Base-by-base conservation (phyloP, 2,113 vertebrate genomes). In the Rhinogobius similis region DNA sequence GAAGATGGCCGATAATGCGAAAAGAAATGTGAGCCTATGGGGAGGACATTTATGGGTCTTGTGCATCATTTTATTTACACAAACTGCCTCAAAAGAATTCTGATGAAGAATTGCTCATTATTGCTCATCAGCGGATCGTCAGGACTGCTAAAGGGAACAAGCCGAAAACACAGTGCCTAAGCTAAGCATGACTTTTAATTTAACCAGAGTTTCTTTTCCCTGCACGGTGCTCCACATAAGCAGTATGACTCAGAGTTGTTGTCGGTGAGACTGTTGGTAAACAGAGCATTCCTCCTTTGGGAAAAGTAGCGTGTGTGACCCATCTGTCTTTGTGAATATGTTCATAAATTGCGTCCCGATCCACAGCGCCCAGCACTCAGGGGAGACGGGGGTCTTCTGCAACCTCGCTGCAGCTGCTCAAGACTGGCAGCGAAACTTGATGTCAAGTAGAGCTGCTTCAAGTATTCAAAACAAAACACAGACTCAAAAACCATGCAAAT, bases 251-350 rank as follows among this genome's bases (percentile, higher is more conserved):
- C 29, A 38, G 58, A n/a, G 26, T 58, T 61, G 58, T 61, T 38
- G 58, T 61, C 16, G 32, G 27, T 32, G 18, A 32, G 56, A 32
- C 23, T 56, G 14, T 58, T 58, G 14, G 55, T 58, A 58, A 29
- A 58, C 26, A 29, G 26, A 36, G 18, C 29, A n/a, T 10, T 8
- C 20, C 29, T 27, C 29, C 58, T 9, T 59, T 61, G 58, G 58
- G 58, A 38, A n/a, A 36, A 38, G 29, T 61, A 29, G 29, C 18
- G n/a, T 61, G 58, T 61, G 29, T 61, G 29, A 36, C 32, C 55
- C 29, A 61, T 61, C 58, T 61, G 58, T 4, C 29, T 11, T 61
- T 36, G 58, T 61, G 58, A 61, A 21, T 16, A 61, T 61, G 58
- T 61, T 61, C 29, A 61, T 36, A 61, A 36, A 61, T 61, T 20